Evolutionary conservation across 1,140 invertebrate species (phyloP), one percentile per base, ranked within the genome.

Genomic region (Nautilus pompilius): DNA sequence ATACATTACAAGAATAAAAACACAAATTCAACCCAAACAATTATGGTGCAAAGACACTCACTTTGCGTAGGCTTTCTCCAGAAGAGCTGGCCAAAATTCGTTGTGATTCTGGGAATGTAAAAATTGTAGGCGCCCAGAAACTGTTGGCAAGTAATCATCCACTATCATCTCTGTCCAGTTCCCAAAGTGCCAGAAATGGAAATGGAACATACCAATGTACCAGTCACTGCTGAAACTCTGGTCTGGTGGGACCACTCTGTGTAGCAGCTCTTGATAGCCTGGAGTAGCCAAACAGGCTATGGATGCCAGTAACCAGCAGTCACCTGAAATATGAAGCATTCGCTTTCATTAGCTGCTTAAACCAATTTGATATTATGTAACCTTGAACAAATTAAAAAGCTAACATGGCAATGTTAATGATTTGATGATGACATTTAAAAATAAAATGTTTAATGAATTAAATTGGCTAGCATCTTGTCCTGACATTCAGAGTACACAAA

Each of bases 61-160:
- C 89, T 92, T 93, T 34, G 91, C 90, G 80, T 92, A 92, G 28
- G 90, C 91, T 81, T 93, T 93, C 80, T 93, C 91, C 29, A 93
- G 79, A 8, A 93, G 80, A 8, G 90, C 88, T n/a, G 87, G 86
- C 90, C 91, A 93, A 80, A 92, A 93, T 73, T 91, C 89, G 28
- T 87, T 87, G 0, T 85, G 84, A 70, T 90, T 87, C 5, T 86
- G 83, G 33, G 63, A 89, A 67, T 90, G 88, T 55, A 91, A 83
- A 75, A 88, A 90, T 36, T 90, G 81, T 2, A 91, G 83, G 70
- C 88, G 78, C 68, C 87, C 86, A 68, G 87, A 85, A 64, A 85
- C 84, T 2, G 76, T 80, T 4, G 91, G 91, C 32, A 93, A 78
- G 65, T 87, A 79, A 76, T 93, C 91, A 80, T 93, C 91, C 2